These are phyloP conservation scores for Atta colombica DNA, from an alignment of 1,140 invertebrate species.

Conservation along the genomic window DNA sequence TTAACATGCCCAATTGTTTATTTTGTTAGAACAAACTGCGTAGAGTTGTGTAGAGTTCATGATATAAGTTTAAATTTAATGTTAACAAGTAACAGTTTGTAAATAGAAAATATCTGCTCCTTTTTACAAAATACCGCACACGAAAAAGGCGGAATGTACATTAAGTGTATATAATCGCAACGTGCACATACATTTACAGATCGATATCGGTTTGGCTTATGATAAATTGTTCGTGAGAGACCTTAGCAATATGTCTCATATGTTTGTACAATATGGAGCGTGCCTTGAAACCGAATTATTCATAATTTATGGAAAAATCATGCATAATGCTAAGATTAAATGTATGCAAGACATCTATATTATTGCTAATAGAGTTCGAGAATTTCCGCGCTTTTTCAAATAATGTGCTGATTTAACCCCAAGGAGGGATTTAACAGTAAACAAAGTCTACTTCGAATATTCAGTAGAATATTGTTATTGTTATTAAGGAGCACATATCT, in stretches of 20 bases:
- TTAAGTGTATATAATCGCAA: neutral
- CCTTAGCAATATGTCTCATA: neutral
- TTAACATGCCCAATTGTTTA: neutral
- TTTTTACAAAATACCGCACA: conserved; percentile 51
- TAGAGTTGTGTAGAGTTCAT: conserved; percentile 48
- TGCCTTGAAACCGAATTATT: conserved; percentile 1
- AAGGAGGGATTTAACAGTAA: conserved; percentile 94
- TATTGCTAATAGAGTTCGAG: conserved; percentile 90
- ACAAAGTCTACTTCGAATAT: conserved; percentile 92
- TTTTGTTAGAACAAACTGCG: conserved; percentile 53
- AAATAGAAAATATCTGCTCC: conserved; percentile 41
- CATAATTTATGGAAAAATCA: conserved; percentile 40
- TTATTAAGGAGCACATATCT: conserved; percentile 88
- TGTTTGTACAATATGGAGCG: conserved; percentile 6
- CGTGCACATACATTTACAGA: conserved; percentile 9
- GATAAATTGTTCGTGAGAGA: conserved; percentile 6
- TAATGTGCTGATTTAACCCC: conserved; percentile 92
- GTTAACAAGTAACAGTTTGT: conserved; percentile 63
- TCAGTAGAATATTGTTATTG: conserved; percentile 91
- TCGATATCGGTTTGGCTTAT: conserved; percentile 1
- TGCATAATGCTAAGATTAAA: conserved; percentile 3
- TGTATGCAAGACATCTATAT: conserved; percentile 58
- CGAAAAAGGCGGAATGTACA: conserved; percentile 48
- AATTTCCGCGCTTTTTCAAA: conserved; percentile 90
- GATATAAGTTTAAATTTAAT: conserved; percentile 39